Conservation (phyloP, 2,113 vertebrate genomes). For the Rutilus rutilus region DNA sequence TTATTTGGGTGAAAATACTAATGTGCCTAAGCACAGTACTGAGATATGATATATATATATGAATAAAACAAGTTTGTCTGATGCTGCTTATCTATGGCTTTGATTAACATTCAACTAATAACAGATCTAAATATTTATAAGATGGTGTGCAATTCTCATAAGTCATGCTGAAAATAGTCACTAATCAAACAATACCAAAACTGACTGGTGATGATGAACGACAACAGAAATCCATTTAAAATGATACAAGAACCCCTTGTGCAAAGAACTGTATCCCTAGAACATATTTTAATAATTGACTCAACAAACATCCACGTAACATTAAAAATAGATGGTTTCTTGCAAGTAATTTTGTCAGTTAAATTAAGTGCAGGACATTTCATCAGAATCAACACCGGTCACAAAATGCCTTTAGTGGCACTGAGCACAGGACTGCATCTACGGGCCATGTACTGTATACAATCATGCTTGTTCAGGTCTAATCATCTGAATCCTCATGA, state of each 20-base stretch:
- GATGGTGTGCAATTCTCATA: background rate
- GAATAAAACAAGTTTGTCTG: background rate
- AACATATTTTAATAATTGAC: conserved; percentile 12
- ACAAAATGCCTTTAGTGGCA: background rate
- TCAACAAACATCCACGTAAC: background rate
- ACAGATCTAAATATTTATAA: background rate
- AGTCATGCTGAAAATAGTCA: background rate
- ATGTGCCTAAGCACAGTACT: no score
- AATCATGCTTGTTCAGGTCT: background rate
- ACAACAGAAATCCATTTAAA: conserved; percentile 8
- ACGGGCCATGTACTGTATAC: background rate
- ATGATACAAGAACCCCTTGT: background rate
- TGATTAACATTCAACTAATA: background rate
- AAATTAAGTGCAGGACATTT: background rate
- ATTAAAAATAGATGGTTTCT: background rate
- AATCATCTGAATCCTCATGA: background rate
- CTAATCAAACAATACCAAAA: background rate
- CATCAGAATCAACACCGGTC: background rate
- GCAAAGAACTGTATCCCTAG: background rate
- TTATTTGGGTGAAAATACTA: no score
- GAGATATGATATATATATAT: no score
- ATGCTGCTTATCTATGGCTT: background rate
- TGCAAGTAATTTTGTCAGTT: background rate
- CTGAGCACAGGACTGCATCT: background rate
- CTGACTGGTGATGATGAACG: background rate